Conservation (phyloP, 2,113 vertebrate species). For the Solea senegalensis region DNA sequence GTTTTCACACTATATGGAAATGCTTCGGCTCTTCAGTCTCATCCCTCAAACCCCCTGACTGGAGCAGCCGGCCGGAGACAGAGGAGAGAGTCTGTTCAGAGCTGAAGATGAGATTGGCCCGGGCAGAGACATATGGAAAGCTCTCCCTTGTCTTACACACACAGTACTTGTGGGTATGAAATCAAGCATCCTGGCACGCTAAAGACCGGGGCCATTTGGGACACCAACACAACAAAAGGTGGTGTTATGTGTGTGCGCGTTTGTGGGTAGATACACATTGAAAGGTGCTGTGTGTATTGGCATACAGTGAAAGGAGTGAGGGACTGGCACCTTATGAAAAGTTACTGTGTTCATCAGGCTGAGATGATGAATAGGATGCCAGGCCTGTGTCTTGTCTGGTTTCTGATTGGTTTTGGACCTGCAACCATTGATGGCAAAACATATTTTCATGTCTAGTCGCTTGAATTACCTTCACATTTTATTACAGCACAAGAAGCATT, state of each 20-base stretch:
- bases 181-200: conserved; percentile 17
- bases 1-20: conserved; percentile 56
- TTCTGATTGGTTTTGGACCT: conserved; percentile 12
- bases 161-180: conserved; percentile 28
- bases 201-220: conserved; percentile 17
- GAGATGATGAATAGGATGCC: conserved; percentile 19
- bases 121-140: conserved; percentile 37
- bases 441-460: neutral
- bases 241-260: neutral
- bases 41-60: conserved; percentile 19
- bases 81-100: conserved; percentile 36
- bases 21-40: conserved; percentile 43
- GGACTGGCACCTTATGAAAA: conserved; percentile 32
- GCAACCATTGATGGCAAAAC: neutral
- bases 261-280: neutral
- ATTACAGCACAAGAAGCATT: no score
- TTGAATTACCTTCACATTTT: neutral
- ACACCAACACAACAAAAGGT: neutral
- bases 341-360: conserved; percentile 18
- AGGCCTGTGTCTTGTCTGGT: neutral
- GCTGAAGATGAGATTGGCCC: conserved; percentile 56
- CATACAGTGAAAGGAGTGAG: conserved; percentile 32
- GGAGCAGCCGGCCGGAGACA: conserved; percentile 34
- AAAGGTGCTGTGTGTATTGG: conserved; percentile 34
- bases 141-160: conserved; percentile 12